phyloP scores from a whole-genome alignment of 2,113 vertebrate species.

The Indri indri region DNA sequence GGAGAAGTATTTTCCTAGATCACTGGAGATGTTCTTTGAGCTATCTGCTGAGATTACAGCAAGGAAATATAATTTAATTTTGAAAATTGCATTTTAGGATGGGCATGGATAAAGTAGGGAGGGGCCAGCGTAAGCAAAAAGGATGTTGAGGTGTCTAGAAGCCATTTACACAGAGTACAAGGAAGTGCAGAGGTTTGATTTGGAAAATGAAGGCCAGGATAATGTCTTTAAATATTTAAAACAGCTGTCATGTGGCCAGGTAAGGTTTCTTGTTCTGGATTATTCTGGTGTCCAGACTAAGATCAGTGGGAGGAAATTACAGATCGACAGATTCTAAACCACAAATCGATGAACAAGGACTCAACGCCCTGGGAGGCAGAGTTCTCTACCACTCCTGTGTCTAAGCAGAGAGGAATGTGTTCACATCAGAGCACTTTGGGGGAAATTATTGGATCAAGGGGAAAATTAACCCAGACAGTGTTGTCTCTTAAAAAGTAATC shows the following conservation, averaged over 20 bases:
- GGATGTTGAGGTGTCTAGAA: not conserved
- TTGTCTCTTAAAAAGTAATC: constrained; percentile 11
- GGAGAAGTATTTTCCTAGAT: not conserved
- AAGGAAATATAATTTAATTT: not conserved
- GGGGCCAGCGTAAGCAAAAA: not conserved
- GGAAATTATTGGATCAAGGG: not conserved
- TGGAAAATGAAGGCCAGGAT: not conserved
- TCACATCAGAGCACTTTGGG: not conserved
- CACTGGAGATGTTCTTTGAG: not conserved
- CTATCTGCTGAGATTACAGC: not conserved
- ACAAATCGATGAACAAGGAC: not conserved
- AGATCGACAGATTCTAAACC: not conserved
- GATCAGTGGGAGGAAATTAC: not conserved
- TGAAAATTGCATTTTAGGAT: not conserved
- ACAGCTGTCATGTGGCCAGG: not conserved
- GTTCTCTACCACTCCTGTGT: not conserved
- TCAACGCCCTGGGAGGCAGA: not conserved
- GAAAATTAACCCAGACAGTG: not conserved
- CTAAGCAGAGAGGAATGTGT: not conserved
- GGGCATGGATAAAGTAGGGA: not conserved
- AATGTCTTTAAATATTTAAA: constrained; percentile 40
- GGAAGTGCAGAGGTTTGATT: not conserved
- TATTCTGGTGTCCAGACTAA: not conserved
- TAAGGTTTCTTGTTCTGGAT: not conserved
- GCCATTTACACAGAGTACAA: not conserved